A percentile compares a stretch with the other conserved stretches of the same genome.
phyloP scores from a whole-genome alignment of 1,140 invertebrate species.

The Rhyzopertha dominica region DNA sequence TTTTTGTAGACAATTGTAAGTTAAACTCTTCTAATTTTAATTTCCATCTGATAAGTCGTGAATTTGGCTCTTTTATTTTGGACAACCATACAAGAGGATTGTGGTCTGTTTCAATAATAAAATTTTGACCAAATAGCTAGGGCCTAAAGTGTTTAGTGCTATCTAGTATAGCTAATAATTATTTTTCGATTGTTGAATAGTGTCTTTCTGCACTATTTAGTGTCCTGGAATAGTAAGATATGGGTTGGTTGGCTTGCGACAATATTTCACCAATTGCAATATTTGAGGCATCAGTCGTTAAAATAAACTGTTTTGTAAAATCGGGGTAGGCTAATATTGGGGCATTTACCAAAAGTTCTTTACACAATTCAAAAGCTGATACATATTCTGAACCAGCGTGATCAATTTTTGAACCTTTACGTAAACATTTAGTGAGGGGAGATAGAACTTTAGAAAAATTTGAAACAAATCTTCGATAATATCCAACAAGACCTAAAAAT shows the following conservation, averaged over 20 bases:
- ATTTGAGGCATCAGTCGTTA: constrained; percentile 30
- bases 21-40: constrained; percentile 3
- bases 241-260: not conserved
- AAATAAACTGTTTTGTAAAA: constrained; percentile 31
- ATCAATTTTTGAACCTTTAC: constrained; percentile 19
- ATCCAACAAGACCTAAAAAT: constrained; percentile 42
- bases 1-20: constrained; percentile 6
- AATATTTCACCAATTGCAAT: not conserved
- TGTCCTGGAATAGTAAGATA: too few relatives aligned
- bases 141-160: constrained; percentile 44
- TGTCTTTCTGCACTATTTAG: too few relatives aligned
- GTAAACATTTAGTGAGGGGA: not conserved
- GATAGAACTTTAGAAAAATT: constrained; percentile 7
- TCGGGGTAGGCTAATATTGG: constrained; percentile 36
- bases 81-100: constrained; percentile 4
- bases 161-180: too few relatives aligned
- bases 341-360: constrained; percentile 5
- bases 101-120: constrained; percentile 15
- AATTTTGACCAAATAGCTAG: too few relatives aligned
- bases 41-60: not conserved
- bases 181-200: too few relatives aligned
- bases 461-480: constrained; percentile 33
- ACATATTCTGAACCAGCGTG: too few relatives aligned
- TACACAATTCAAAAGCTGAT: too few relatives aligned
- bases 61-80: constrained; percentile 4